Conservation (phyloP, 92 coral and sea anemone genomes). For the Actinernus sp. region DNA sequence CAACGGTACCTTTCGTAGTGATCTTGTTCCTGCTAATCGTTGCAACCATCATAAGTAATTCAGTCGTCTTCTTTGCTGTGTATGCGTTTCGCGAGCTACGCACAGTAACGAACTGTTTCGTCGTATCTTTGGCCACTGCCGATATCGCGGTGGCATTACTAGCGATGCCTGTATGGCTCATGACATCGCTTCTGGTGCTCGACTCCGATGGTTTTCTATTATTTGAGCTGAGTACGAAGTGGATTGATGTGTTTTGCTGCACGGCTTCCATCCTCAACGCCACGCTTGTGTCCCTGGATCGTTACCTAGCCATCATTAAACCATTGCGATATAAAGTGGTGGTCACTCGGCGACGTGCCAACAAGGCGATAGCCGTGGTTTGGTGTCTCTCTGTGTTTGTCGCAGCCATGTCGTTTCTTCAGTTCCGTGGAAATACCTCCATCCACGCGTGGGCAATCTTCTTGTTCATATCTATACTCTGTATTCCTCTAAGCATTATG, state of each 20-base stretch:
- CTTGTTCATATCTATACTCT: constrained; percentile 62
- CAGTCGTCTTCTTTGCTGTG: constrained; percentile 78
- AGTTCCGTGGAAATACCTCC: constrained; percentile 44
- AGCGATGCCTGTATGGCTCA: constrained; percentile 84
- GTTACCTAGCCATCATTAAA: constrained; percentile 79
- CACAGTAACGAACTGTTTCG: constrained; percentile 86
- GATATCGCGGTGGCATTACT: constrained; percentile 80
- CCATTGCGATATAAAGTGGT: constrained; percentile 78
- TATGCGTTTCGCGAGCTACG: constrained; percentile 84
- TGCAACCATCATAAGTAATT: constrained; percentile 73
- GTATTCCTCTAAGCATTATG: constrained; percentile 77
- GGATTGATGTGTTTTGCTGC: constrained; percentile 86
- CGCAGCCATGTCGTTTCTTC: constrained; percentile 71
- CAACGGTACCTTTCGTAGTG: constrained; percentile 41
- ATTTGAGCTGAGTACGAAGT: constrained; percentile 58
- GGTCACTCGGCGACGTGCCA: constrained; percentile 80
- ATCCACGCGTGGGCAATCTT: constrained; percentile 59
- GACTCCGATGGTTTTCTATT: constrained; percentile 11
- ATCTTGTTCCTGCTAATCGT: constrained; percentile 60
- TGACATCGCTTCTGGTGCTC: constrained; percentile 31
- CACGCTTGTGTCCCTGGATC: constrained; percentile 80
- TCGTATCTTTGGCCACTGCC: constrained; percentile 80
- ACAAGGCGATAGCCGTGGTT: constrained; percentile 61
- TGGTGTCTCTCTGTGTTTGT: constrained; percentile 66
- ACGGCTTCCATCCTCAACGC: constrained; percentile 82